Evolutionary conservation across 2,113 vertebrate species (phyloP).

Genomic region (Sorex fumeus): DNA sequence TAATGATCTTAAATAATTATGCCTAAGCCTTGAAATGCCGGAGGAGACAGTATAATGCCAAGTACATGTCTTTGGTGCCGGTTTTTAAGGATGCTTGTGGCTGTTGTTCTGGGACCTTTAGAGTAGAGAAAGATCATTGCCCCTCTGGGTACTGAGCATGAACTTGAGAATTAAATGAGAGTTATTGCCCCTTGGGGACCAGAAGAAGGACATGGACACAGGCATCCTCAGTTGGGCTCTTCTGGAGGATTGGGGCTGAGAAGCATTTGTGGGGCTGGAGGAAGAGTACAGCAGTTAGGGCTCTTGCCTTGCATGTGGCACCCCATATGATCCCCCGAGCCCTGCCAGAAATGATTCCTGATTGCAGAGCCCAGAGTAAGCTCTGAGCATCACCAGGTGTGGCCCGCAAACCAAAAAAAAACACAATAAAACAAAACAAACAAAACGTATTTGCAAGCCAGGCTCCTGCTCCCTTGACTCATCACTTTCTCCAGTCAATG

Average conservation of each 20-base stretch:
- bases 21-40: constrained; percentile 56
- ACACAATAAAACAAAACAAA: too few species aligned
- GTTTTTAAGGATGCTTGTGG: constrained; percentile 24
- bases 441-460: too few species aligned
- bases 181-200: neutral
- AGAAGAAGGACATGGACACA: constrained; percentile 40
- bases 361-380: too few species aligned
- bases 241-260: neutral
- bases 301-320: too few species aligned
- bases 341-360: too few species aligned
- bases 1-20: constrained; percentile 70
- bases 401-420: too few species aligned
- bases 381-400: too few species aligned
- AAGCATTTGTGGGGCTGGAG: neutral
- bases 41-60: constrained; percentile 53
- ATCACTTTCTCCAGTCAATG: constrained; percentile 12
- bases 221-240: neutral
- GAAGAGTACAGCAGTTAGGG: too few species aligned
- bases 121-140: constrained; percentile 57
- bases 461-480: neutral
- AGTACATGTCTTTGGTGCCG: constrained; percentile 55
- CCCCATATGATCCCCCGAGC: too few species aligned
- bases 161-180: constrained; percentile 57
- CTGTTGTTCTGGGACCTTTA: constrained; percentile 51
- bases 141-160: constrained; percentile 37